Evolutionary conservation across 2,888 invertebrate species (phyloP), one percentile per base, ranked within the genome.

Genomic region (Trissolcus brochymenae): DNA sequence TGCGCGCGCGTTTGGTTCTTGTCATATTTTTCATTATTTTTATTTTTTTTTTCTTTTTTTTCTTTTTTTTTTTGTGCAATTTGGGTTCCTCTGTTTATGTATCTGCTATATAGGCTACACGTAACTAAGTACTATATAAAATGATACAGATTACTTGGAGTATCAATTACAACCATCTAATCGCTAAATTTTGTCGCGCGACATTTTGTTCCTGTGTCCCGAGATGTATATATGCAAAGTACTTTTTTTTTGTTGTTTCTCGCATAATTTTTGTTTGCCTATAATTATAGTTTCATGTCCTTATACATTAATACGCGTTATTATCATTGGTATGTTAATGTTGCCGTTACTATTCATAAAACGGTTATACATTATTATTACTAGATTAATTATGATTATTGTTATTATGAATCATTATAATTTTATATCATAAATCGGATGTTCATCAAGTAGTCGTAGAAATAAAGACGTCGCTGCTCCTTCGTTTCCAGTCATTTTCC

Each of bases 281-380:
- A 41, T 57, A n/a, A n/a, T 59, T 65, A 60, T 72, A 72, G 64
- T 73, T 57, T 61, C 50, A 53, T 49, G 19, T 55, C 56, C 41
- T 54, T 41, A 62, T 46, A 60, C 40, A 43, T 14, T 65, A 49
- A 59, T 54, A 41, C 50, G 50, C 21, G 17, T 75, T 68, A 68
- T 75, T 75, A 75, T 75, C 68, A 75, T 73, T 70, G 65, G 54
- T 74, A 73, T 56, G 41, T 51, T 56, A 68, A 60, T 73, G 67
- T 64, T 65, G 51, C 62, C 71, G 67, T 59, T 64, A 41, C 64
- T 76, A 70, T 55, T 79, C 53, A 53, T 68, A 50, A 35, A 35
- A 35, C 35, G 6, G 35, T 35, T 35, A 35, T 35, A 35, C 11
- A 35, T 35, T 61, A 49, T 61, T 54, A 29, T 64, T 68, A 68